Percentiles rank a stretch among this genome's conserved stretches.
Conservation (phyloP, 2,113 vertebrate genomes). For the Syrrhaptes paradoxus region DNA sequence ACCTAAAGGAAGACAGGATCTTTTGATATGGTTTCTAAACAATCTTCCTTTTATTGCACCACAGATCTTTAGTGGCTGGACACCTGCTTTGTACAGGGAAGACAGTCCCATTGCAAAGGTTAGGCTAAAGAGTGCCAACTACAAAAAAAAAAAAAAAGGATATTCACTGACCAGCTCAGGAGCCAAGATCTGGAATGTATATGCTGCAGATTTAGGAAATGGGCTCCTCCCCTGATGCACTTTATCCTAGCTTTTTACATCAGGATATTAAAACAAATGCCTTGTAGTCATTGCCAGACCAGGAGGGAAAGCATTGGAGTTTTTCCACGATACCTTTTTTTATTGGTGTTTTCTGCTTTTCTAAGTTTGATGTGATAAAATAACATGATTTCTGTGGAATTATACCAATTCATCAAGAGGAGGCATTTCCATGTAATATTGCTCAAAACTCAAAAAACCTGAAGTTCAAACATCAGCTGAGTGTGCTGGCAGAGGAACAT, state of each 20-base stretch:
- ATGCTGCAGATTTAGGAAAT: background rate
- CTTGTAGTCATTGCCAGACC: constrained; percentile 6
- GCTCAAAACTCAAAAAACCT: background rate
- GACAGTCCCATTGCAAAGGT: background rate
- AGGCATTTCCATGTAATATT: background rate
- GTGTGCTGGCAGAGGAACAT: background rate
- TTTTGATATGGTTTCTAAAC: background rate
- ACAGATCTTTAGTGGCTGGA: background rate
- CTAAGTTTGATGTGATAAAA: background rate
- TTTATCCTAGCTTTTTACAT: background rate
- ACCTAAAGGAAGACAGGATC: background rate
- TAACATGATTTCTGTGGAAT: background rate
- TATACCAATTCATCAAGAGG: background rate
- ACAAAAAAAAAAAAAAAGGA: background rate
- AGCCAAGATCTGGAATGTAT: background rate
- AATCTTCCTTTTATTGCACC: background rate
- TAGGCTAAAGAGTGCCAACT: background rate
- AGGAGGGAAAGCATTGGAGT: background rate
- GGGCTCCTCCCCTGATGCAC: background rate
- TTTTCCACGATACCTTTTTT: background rate
- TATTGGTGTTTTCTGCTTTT: background rate
- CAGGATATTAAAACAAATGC: background rate
- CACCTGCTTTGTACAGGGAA: background rate
- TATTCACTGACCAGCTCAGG: background rate
- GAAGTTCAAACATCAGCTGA: background rate